These are phyloP conservation scores for Stenopsyche tienmushanensis DNA, from an alignment of 1,140 invertebrate genomes.

Conservation along the genomic window DNA sequence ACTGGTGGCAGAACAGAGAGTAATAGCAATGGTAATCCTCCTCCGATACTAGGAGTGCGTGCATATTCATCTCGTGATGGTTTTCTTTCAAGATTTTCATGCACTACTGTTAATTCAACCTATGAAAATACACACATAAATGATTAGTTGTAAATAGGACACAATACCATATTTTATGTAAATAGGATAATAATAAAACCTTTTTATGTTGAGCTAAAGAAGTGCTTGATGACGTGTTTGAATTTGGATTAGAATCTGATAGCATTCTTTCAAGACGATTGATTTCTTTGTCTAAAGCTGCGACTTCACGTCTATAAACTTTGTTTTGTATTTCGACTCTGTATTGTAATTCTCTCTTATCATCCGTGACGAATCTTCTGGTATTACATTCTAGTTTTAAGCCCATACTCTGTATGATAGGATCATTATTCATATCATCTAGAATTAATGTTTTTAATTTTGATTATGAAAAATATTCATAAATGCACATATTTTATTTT, in stretches of 20 bases:
- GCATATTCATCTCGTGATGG: constrained; percentile 43
- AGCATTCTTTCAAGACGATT: constrained; percentile 71
- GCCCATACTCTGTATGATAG: constrained; percentile 83
- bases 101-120: constrained; percentile 55
- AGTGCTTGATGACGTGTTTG: constrained; percentile 55
- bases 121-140: too few species aligned
- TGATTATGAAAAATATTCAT: background rate
- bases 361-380: constrained; percentile 70
- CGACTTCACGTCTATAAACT: constrained; percentile 81
- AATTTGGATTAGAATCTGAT: constrained; percentile 49
- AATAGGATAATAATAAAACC: constrained; percentile 44
- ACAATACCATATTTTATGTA: too few species aligned
- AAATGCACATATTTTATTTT: background rate
- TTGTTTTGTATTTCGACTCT: constrained; percentile 88
- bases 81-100: constrained; percentile 47
- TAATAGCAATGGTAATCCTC: constrained; percentile 67
- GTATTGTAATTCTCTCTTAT: constrained; percentile 76
- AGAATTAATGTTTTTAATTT: constrained; percentile 16
- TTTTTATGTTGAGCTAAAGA: constrained; percentile 58
- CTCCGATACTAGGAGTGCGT: constrained; percentile 66
- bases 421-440: constrained; percentile 71
- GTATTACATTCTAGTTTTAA: constrained; percentile 87
- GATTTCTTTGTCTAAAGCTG: constrained; percentile 78
- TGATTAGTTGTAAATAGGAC: too few species aligned
- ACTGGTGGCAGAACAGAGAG: constrained; percentile 72